A percentile compares a stretch with the other conserved stretches of the same genome.
These are phyloP conservation scores for Arvicola amphibius DNA, from an alignment of 2,797 vertebrate genomes.

Conservation along the genomic window DNA sequence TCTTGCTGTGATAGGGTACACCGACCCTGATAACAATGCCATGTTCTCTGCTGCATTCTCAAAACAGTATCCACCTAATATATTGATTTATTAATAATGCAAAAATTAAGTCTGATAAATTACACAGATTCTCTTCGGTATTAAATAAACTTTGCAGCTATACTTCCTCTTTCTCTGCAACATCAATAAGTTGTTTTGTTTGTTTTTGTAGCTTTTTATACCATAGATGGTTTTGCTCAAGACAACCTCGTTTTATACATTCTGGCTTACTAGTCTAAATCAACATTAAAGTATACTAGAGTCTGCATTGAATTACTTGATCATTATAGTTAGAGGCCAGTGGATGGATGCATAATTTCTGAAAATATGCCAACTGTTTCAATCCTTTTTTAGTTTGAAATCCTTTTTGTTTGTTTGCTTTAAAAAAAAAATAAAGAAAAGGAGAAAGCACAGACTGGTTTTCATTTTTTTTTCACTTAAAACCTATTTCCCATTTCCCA, in stretches of 20 bases:
- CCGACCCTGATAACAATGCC: neutral
- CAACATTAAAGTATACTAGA: neutral
- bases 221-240: neutral
- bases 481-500: neutral
- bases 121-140: neutral
- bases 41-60: neutral
- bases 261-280: neutral
- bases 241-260: neutral
- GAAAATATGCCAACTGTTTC: conserved; percentile 22
- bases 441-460: neutral
- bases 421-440: conserved; percentile 21
- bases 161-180: conserved; percentile 27
- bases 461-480: conserved; percentile 17
- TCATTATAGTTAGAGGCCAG: neutral
- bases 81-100: neutral
- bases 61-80: neutral
- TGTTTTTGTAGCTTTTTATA: neutral
- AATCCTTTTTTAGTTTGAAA: neutral
- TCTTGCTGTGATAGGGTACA: neutral
- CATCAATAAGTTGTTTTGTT: neutral
- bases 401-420: neutral
- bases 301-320: neutral
- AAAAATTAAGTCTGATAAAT: conserved; percentile 6
- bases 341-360: neutral
- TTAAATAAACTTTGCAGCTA: neutral